These are phyloP conservation scores for Canis aureus DNA, from an alignment of 2,113 vertebrate species.

Conservation along the genomic window DNA sequence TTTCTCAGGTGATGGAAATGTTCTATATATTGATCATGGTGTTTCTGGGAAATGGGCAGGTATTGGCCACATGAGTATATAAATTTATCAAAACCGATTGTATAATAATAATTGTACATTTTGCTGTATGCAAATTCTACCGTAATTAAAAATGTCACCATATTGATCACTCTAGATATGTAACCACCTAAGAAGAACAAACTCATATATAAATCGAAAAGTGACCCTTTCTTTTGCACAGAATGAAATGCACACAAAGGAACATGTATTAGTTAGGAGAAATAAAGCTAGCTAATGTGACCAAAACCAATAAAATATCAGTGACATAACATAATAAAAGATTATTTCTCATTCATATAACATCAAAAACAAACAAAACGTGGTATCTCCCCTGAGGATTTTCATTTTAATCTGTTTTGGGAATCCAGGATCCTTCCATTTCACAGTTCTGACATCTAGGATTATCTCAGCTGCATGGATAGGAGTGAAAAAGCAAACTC, in stretches of 20 bases:
- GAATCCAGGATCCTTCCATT: not conserved
- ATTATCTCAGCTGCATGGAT: not conserved
- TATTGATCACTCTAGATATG: not conserved
- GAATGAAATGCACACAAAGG: not conserved
- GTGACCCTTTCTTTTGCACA: not conserved
- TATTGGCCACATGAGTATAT: too few relatives aligned
- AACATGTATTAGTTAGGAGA: not conserved
- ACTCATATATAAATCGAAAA: not conserved
- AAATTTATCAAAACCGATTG: too few relatives aligned
- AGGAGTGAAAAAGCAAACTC: not conserved
- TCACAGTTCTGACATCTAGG: not conserved
- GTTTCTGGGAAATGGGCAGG: too few relatives aligned
- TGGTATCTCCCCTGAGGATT: not conserved
- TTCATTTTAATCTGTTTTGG: not conserved
- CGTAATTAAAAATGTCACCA: not conserved
- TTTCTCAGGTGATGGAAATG: too few relatives aligned
- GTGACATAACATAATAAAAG: not conserved
- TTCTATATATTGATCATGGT: too few relatives aligned
- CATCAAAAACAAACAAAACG: not conserved
- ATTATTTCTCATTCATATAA: not conserved
- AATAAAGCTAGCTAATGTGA: not conserved
- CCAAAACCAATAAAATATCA: not conserved
- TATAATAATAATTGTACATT: not conserved
- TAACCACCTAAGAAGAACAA: not conserved
- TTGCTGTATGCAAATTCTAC: not conserved